Percentiles rank a stretch among this genome's conserved stretches.
phyloP scores from a whole-genome alignment of 2,888 invertebrate genomes.

The Argynnis bischoffii region DNA sequence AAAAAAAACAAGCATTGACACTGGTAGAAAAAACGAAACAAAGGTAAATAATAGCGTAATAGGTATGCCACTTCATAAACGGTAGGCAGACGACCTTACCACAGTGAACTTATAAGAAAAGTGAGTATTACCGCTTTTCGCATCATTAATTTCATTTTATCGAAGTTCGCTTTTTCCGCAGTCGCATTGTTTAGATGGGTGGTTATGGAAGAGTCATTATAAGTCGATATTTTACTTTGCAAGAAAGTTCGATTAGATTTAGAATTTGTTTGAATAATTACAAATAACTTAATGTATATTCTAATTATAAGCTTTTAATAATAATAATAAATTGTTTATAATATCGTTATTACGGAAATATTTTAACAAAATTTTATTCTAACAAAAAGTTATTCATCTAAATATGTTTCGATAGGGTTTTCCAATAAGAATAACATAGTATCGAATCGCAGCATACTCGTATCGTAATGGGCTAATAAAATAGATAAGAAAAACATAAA shows the following conservation, averaged over 20 bases:
- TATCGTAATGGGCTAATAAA: constrained; percentile 44
- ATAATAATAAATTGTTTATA: neutral
- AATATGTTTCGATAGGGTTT: constrained; percentile 15
- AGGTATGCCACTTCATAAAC: neutral
- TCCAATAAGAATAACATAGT: constrained; percentile 18
- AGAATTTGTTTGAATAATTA: constrained; percentile 27
- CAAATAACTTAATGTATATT: constrained; percentile 12
- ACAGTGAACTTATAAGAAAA: constrained; percentile 51
- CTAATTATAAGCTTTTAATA: neutral
- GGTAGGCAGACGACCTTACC: constrained; percentile 25
- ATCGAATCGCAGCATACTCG: constrained; percentile 37
- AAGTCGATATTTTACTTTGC: constrained; percentile 43
- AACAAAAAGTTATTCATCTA: constrained; percentile 10
- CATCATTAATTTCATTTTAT: constrained; percentile 43
- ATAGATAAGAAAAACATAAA: constrained; percentile 41
- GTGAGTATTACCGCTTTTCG: constrained; percentile 39
- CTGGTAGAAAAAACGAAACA: neutral
- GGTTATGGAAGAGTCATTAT: constrained; percentile 45
- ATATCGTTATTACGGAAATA: neutral
- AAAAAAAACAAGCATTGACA: neutral
- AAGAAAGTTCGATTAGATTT: constrained; percentile 42
- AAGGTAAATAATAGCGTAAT: constrained; percentile 1
- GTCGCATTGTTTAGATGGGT: constrained; percentile 42
- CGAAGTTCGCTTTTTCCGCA: constrained; percentile 36
- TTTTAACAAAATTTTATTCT: neutral